phyloP scores from a whole-genome alignment of 2,888 invertebrate species.

The Ormia ochracea region DNA sequence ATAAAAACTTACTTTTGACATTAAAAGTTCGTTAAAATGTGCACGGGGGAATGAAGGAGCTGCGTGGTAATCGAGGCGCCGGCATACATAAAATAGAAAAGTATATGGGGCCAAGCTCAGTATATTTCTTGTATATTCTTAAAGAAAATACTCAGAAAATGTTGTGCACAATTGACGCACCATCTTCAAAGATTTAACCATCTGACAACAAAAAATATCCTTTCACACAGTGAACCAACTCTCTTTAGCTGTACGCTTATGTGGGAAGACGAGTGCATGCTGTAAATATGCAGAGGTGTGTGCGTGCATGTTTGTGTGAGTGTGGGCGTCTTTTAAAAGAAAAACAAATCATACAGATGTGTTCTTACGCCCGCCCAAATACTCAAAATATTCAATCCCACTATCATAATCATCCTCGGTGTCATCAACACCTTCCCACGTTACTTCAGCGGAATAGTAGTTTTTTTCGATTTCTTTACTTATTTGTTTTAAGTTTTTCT shows the following conservation, averaged over 20 bases:
- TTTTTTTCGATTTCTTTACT: not conserved
- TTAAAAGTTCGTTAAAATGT: constrained; percentile 39
- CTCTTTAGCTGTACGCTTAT: not conserved
- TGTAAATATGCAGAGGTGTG: not conserved
- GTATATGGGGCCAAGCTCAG: not conserved
- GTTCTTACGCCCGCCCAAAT: not conserved
- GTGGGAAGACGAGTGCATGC: not conserved
- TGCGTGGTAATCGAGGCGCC: not conserved
- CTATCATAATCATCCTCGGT: too few species aligned
- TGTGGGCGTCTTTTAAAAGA: not conserved
- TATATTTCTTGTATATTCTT: not conserved
- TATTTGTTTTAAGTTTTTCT: not conserved
- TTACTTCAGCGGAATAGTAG: not conserved
- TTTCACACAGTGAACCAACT: not conserved
- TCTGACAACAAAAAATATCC: not conserved
- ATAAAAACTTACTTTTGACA: constrained; percentile 49
- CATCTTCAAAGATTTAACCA: not conserved
- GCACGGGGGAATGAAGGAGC: constrained; percentile 13
- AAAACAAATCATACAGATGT: not conserved
- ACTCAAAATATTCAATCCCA: not conserved
- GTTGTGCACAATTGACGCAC: not conserved
- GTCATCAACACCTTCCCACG: not conserved
- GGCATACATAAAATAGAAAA: not conserved
- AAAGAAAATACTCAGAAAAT: constrained; percentile 4
- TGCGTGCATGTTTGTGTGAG: not conserved